Evolutionary conservation across 1,140 invertebrate genomes (phyloP).

Genomic region (Diachasma alloeum): DNA sequence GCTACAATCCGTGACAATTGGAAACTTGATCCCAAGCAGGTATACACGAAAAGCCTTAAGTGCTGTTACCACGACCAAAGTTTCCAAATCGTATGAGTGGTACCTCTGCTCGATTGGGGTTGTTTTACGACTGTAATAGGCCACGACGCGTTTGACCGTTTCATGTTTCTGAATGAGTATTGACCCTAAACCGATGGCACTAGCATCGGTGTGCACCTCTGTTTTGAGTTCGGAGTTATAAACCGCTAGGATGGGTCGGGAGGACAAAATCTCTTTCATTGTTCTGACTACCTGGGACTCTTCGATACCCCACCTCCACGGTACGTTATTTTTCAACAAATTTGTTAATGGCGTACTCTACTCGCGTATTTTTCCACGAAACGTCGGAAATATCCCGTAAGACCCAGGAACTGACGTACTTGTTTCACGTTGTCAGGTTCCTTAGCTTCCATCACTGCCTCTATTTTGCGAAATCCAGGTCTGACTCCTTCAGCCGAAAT

Average conservation of each 20-base stretch:
- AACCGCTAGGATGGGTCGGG: slow-evolving; percentile 48
- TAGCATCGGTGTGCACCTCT: slow-evolving; percentile 44
- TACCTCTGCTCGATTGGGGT: slow-evolving; percentile 42
- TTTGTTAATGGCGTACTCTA: slow-evolving; percentile 36
- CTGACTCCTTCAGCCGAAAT: slow-evolving; percentile 32
- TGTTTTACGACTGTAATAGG: slow-evolving; percentile 49
- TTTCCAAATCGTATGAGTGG: slow-evolving; percentile 56
- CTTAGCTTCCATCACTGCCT: slow-evolving; percentile 45
- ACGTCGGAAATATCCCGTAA: slow-evolving; percentile 49
- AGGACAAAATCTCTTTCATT: background rate
- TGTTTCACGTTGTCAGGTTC: slow-evolving; percentile 41
- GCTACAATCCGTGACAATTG: slow-evolving; percentile 51
- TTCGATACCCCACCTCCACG: background rate
- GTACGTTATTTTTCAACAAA: background rate
- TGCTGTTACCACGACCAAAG: slow-evolving; percentile 42
- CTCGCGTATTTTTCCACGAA: slow-evolving; percentile 42
- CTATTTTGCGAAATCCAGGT: slow-evolving; percentile 40
- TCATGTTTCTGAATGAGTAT: slow-evolving; percentile 42
- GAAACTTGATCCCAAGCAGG: slow-evolving; percentile 51
- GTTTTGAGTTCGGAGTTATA: slow-evolving; percentile 33
- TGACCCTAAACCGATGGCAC: slow-evolving; percentile 37
- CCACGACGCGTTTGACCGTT: slow-evolving; percentile 18
- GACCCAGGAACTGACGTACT: slow-evolving; percentile 45
- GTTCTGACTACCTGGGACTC: background rate
- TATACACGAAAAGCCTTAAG: slow-evolving; percentile 51